Base-by-base conservation (phyloP, 2,888 invertebrate genomes). In the Rotaria socialis region DNA sequence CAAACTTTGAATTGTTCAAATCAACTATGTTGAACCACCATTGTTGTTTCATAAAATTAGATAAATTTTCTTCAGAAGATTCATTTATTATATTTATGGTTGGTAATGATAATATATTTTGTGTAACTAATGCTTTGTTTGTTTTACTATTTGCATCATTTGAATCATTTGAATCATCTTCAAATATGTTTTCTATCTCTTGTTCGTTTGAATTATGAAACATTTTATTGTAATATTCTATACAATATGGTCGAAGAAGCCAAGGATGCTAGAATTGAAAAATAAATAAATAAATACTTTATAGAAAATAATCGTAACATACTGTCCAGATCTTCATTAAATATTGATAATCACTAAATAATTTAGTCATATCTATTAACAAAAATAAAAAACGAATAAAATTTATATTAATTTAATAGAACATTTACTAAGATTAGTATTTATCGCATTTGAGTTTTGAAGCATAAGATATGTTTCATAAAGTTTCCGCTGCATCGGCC, bases 301-400 rank as follows among this genome's bases (percentile, higher is more conserved):
- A n/a, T 24, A 2, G 11, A 60, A 27, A 60, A 8, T 0, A 24
- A 24, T 56, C 4, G 4, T 8, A 56, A 67, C 67, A 67, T 19
- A 67, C 67, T 5, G 67, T 67, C 67, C 67, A 67, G 35, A 67
- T 67, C 19, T 67, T 67, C 67, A 67, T 67, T 6, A 67, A 14
- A 67, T 67, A 67, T 41, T 67, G 67, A 67, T 67, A 67, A 67
- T 67, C 67, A 14, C 35, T 27, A 67, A 67, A 67, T 19, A 67
- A 67, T 41, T 67, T 27, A 4, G 67, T 7, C 14, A 67, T 7
- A 35, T 41, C 67, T 67, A 41, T 35, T 35, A 35, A 1, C 35
- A 67, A 11, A 4, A 67, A 19, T 35, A 4, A 27, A 67, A 41
- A 27, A 5, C 24, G 3, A 24, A 56, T 67, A 1, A 27, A 35